phyloP scores from a whole-genome alignment of 2,797 vertebrate genomes.

The Gallinago solitaria region DNA sequence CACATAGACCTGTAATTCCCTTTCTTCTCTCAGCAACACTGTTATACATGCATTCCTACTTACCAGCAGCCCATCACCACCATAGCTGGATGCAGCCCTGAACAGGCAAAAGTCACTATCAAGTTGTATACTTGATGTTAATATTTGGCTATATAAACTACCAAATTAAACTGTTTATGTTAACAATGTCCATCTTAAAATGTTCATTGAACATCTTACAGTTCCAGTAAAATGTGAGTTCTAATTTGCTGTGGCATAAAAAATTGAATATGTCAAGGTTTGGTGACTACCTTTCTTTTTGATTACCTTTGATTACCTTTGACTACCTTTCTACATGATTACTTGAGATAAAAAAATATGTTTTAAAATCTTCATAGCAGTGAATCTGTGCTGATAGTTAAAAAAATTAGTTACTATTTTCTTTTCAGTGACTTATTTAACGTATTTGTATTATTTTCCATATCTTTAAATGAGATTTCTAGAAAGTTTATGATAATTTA shows the following conservation, averaged over 20 bases:
- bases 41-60: not conserved
- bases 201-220: too few relatives aligned
- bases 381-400: not conserved
- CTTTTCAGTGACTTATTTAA: not conserved
- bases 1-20: not conserved
- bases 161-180: not conserved
- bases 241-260: not conserved
- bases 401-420: not conserved
- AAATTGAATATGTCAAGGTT: not conserved
- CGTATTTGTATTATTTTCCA: not conserved
- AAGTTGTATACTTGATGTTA: not conserved
- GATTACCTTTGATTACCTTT: too few relatives aligned
- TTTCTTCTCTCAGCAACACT: not conserved
- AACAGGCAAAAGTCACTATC: not conserved
- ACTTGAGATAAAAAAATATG: not conserved
- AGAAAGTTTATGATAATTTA: not conserved
- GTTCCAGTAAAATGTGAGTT: not conserved
- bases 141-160: not conserved
- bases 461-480: not conserved
- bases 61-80: not conserved
- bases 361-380: not conserved
- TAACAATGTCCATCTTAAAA: not conserved
- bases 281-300: not conserved
- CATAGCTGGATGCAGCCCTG: not conserved
- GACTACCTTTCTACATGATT: not conserved